Base-by-base conservation (phyloP, 1,140 invertebrate species). In the Coelopa frigida region DNA sequence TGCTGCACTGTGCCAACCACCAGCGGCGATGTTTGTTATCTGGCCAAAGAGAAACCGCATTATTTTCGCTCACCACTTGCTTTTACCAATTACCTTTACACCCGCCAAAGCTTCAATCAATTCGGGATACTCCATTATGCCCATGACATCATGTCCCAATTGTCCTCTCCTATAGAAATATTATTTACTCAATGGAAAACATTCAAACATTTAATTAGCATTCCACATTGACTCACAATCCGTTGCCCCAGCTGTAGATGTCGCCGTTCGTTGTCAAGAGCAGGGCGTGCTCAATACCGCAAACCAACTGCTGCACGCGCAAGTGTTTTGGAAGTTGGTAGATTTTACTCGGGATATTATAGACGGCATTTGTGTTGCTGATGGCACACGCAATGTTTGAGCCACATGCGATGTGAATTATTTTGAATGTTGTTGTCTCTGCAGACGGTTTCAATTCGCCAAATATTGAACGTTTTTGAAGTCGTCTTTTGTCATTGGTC, bases 1-100 rank as follows among this genome's bases (percentile, higher is more conserved):
- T 23, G 81, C 87, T 41, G 81, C 76, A 27, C 80, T 85, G 70
- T 94, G 91, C 88, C 90, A 93, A 15, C 87, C 86, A 12, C 85
- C 85, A 41, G 85, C 81, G 48, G 81, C 75, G 49, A 90, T 83
- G 55, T 78, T 72, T 15, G 70, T 62, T 46, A 83, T 78, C 66
- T 69, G 38, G 3, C 6, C 8, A 10, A 17, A 43, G 38, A 18
- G 2, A 37, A 35, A 31, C n/a, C 14, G 32, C n/a, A 18, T 44
- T 36, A 22, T 14, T 44, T 22, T 21, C 5, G 5, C 3, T 12
- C 5, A 15, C 17, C 5, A 22, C 7, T 23, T 23, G 8, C 11
- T 22, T 10, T 36, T 38, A 14, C 4, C n/a, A n/a, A 29, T 38
- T 39, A 75, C 69, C 60, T 78, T 77, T 7, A 93, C 69, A 18